phyloP scores from a whole-genome alignment of 2,888 invertebrate genomes.

The Luperina nickerlii region DNA sequence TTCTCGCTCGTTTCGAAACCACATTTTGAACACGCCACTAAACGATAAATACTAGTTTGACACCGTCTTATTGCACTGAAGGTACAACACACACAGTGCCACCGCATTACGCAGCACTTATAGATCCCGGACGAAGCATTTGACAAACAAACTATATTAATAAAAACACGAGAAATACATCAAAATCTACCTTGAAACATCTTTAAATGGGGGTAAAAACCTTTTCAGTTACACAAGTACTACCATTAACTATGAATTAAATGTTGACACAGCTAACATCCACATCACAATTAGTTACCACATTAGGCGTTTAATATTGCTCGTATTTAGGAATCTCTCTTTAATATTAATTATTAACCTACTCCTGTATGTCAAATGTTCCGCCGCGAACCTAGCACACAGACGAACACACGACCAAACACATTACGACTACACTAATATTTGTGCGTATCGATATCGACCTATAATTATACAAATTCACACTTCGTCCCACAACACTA shows the following conservation, averaged over 20 bases:
- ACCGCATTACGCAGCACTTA: constrained; percentile 35
- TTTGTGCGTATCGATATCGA: constrained; percentile 90
- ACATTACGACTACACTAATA: constrained; percentile 84
- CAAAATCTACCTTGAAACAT: constrained; percentile 54
- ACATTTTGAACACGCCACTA: constrained; percentile 49
- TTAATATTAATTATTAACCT: constrained; percentile 58
- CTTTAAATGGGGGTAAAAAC: constrained; percentile 42
- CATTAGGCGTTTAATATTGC: constrained; percentile 61
- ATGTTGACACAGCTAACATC: constrained; percentile 60
- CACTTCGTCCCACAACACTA: constrained; percentile 72
- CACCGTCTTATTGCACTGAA: constrained; percentile 75
- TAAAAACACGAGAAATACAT: constrained; percentile 58
- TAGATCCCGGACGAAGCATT: constrained; percentile 57
- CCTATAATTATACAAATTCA: constrained; percentile 80
- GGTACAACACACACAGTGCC: constrained; percentile 57
- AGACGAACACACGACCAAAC: constrained; percentile 71
- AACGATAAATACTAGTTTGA: constrained; percentile 80
- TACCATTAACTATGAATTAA: constrained; percentile 55
- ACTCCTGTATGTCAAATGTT: constrained; percentile 56
- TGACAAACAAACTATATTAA: constrained; percentile 52
- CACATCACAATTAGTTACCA: constrained; percentile 62
- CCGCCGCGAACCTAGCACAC: constrained; percentile 61
- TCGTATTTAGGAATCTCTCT: constrained; percentile 63
- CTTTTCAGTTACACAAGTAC: constrained; percentile 36
- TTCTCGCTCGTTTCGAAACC: constrained; percentile 27